A percentile compares a stretch with the other conserved stretches of the same genome.
phyloP scores from a whole-genome alignment of 2,888 invertebrate species.

The Ennomos fuscantarius region DNA sequence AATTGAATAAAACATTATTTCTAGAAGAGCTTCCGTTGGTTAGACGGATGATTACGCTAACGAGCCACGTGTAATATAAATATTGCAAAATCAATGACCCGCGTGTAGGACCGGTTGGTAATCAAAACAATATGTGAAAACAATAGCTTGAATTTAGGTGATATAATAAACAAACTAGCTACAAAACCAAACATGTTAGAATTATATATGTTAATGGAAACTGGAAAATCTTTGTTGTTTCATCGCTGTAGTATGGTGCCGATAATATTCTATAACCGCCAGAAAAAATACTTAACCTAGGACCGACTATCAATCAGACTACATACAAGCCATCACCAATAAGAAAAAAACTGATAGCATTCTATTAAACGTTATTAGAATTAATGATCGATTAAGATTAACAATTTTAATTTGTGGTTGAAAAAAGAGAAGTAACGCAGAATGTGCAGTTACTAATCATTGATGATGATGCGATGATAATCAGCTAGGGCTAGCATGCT shows the following conservation, averaged over 20 bases:
- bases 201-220: not conserved
- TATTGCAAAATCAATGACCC: constrained; percentile 57
- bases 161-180: constrained; percentile 17
- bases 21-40: constrained; percentile 59
- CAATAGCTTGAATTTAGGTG: constrained; percentile 52
- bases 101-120: constrained; percentile 47
- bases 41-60: constrained; percentile 66
- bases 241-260: constrained; percentile 1
- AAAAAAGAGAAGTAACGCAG: not conserved
- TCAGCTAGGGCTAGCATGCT: not conserved
- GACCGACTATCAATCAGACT: constrained; percentile 51
- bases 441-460: constrained; percentile 9
- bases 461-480: not conserved
- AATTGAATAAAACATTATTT: constrained; percentile 53
- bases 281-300: constrained; percentile 52
- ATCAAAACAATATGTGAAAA: constrained; percentile 56
- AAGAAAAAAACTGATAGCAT: not conserved
- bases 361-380: not conserved
- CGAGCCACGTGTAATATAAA: constrained; percentile 54
- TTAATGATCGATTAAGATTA: constrained; percentile 1
- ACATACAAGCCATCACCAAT: constrained; percentile 44
- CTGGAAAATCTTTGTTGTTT: constrained; percentile 3
- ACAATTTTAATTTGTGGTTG: constrained; percentile 1
- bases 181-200: constrained; percentile 3
- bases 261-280: constrained; percentile 17